Conservation (phyloP, 2,888 invertebrate species). For the Drosophila tanythrix region DNA sequence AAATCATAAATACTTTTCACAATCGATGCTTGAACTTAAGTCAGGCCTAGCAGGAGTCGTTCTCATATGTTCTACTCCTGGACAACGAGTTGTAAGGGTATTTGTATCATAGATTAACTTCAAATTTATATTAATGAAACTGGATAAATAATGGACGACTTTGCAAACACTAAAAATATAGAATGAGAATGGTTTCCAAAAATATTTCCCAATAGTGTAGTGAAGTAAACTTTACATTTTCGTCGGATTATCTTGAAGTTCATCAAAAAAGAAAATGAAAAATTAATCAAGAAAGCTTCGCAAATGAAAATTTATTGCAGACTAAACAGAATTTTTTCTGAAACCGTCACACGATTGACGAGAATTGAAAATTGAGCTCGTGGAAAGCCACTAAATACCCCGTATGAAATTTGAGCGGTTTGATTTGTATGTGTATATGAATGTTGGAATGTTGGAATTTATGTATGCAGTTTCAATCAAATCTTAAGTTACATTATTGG, state of each 20-base stretch:
- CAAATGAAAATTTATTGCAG: background rate
- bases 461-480: slow-evolving; percentile 1
- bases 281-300: background rate
- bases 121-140: background rate
- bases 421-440: background rate
- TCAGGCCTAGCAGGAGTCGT: background rate
- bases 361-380: background rate
- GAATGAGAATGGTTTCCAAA: background rate
- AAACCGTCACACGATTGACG: background rate
- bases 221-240: background rate
- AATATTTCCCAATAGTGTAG: background rate
- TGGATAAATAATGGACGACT: background rate
- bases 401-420: background rate
- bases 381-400: background rate
- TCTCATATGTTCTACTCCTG: background rate
- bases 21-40: background rate
- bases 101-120: background rate
- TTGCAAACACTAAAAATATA: background rate
- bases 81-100: background rate
- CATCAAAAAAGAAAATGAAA: background rate
- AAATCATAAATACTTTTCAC: background rate
- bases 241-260: background rate
- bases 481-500: slow-evolving; percentile 1
- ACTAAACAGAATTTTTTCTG: background rate
- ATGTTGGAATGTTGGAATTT: background rate